These are phyloP conservation scores for Cephus runcator DNA, from an alignment of 2,888 invertebrate genomes.

Conservation along the genomic window DNA sequence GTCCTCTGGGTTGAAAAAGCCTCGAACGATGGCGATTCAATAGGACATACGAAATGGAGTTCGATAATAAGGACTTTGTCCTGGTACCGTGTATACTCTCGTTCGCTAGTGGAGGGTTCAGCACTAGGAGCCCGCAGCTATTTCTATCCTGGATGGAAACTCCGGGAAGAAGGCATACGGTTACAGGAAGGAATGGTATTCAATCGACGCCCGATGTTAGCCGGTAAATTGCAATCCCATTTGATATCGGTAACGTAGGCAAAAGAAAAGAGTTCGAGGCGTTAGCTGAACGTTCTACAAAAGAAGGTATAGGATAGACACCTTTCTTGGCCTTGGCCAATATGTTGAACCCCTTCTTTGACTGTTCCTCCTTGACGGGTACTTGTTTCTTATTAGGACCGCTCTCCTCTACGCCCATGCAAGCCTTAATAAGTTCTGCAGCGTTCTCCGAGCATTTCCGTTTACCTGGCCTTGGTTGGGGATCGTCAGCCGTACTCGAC, in stretches of 20 bases:
- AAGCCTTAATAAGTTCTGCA: conserved; percentile 70
- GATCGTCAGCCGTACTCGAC: conserved; percentile 72
- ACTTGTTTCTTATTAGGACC: conserved; percentile 64
- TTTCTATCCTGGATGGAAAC: no score
- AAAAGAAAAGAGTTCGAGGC: conserved; percentile 18
- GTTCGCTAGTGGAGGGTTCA: no score
- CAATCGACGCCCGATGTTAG: no score
- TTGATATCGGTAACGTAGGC: neutral
- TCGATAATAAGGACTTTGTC: no score
- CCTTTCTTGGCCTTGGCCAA: conserved; percentile 62
- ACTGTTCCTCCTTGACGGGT: conserved; percentile 61
- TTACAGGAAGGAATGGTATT: no score
- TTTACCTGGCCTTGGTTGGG: conserved; percentile 68
- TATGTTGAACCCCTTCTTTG: conserved; percentile 62
- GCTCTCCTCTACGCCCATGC: conserved; percentile 67
- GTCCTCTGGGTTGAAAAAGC: no score
- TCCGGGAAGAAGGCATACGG: no score
- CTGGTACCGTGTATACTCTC: no score
- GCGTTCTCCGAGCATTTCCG: conserved; percentile 74
- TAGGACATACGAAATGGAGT: no score
- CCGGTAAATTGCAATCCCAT: no score
- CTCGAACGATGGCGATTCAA: no score
- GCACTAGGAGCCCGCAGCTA: no score
- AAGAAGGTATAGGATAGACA: conserved; percentile 39
- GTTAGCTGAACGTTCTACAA: conserved; percentile 13